Evolutionary conservation across 64 coral and sea anemone genomes (phyloP).

Genomic region (Montipora capricornis): DNA sequence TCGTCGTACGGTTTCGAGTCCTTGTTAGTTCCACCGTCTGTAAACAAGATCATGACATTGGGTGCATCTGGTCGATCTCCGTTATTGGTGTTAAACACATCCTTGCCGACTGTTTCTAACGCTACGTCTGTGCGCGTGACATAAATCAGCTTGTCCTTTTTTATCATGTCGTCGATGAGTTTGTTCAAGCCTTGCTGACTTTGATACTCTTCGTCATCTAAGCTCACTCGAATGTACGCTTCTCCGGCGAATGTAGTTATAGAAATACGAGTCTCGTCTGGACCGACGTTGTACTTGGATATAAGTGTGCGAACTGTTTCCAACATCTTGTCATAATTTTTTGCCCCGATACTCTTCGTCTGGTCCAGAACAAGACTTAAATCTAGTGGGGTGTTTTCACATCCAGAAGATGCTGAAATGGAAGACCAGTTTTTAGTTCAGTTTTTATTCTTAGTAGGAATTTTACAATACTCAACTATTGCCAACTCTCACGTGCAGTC

Average conservation of each 20-base stretch:
- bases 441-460: neutral
- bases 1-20: neutral
- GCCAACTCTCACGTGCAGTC: too few relatives aligned
- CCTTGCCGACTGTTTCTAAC: neutral
- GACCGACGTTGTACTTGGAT: neutral
- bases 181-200: neutral
- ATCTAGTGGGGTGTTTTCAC: conserved; percentile 19
- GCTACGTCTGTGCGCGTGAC: neutral
- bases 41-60: conserved; percentile 35
- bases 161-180: conserved; percentile 2
- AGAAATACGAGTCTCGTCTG: neutral
- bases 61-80: conserved; percentile 25
- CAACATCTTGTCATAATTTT: conserved; percentile 23
- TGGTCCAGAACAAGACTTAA: conserved; percentile 5
- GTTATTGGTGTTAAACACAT: neutral
- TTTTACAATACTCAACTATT: too few relatives aligned
- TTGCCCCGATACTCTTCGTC: conserved; percentile 13
- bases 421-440: neutral
- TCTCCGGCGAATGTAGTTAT: neutral
- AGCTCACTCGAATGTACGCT: neutral
- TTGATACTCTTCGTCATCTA: neutral
- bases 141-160: neutral
- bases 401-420: neutral
- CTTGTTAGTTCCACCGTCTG: neutral
- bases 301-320: neutral